Base-by-base conservation (phyloP, 2,113 vertebrate species). In the Sphaerodactylus townsendi region DNA sequence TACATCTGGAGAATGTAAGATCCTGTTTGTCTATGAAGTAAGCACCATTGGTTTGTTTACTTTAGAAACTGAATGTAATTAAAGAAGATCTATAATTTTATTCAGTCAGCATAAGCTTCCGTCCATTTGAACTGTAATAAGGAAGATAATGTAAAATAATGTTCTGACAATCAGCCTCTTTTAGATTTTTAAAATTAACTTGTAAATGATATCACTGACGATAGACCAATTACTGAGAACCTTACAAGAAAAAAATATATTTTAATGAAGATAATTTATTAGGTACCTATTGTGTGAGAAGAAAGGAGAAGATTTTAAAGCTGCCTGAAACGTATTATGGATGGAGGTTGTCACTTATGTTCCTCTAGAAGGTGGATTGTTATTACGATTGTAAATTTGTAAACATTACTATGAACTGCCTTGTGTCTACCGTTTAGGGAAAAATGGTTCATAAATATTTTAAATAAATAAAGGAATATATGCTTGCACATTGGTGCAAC, bases 61-160 rank as follows among this genome's bases (percentile, higher is more conserved):
- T 82, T 53, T 23, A n/a, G 68, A 78, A 80, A 39, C 14, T 72
- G 7, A 74, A 87, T 76, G 86, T 87, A 66, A 53, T 73, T 77
- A 50, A 87, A 33, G 5, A 21, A 30, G 86, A 90, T 91, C 23
- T 69, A 6, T 28, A 89, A 87, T 85, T 91, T 86, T 79, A 88
- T 70, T 86, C 79, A 83, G 68, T 83, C 39, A 73, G 87, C 37
- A 4, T 48, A 75, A 23, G 87, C 7, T 64, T 87, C 11, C 35
- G 35, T 19, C 2, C 64, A 39, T 87, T 3, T 73, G 8, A 41
- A 74, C 28, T 71, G 10, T 53, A 70, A 59, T 79, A 85, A 85
- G 44, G 30, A 82, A 70, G 2, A 37, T 74, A 28, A 75, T 19
- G 53, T 33, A 53, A 1, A 69, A 35, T 33, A 46, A 85, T 5